These are phyloP conservation scores for Candidula unifasciata DNA, from an alignment of 2,888 invertebrate species.

Conservation along the genomic window DNA sequence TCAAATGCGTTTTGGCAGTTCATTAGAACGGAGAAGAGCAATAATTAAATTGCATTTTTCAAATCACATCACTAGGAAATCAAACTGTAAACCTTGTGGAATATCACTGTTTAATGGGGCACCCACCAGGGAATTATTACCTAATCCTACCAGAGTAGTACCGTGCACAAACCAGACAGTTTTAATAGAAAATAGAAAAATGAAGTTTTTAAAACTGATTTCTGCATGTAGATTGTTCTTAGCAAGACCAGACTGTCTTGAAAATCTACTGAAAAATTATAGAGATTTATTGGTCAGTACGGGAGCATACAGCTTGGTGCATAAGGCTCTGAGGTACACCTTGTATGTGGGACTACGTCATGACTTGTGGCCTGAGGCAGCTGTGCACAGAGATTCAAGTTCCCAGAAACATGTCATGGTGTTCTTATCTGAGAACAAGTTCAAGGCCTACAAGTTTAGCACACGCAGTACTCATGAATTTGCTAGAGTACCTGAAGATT, in stretches of 20 bases:
- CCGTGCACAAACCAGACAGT: too few species aligned
- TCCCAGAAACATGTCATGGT: conserved; percentile 4
- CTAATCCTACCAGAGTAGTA: too few species aligned
- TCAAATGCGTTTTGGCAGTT: too few species aligned
- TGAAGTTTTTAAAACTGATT: background rate
- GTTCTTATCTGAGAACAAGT: background rate
- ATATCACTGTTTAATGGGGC: too few species aligned
- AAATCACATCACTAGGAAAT: too few species aligned
- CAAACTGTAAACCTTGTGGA: too few species aligned
- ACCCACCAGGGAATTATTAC: too few species aligned
- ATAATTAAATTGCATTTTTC: too few species aligned
- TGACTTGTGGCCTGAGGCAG: conserved; percentile 6
- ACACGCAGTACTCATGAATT: background rate
- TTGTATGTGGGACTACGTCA: background rate
- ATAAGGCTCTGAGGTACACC: background rate
- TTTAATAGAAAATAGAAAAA: background rate
- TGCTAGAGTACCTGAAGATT: background rate
- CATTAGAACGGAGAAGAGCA: too few species aligned
- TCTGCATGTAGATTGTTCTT: background rate
- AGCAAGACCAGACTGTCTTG: background rate
- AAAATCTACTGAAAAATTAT: background rate
- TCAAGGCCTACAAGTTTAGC: background rate
- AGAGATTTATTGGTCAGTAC: background rate
- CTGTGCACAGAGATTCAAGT: background rate
- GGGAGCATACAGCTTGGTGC: background rate